phyloP scores from a whole-genome alignment of 2,797 vertebrate genomes.

The Melopsittacus undulatus region DNA sequence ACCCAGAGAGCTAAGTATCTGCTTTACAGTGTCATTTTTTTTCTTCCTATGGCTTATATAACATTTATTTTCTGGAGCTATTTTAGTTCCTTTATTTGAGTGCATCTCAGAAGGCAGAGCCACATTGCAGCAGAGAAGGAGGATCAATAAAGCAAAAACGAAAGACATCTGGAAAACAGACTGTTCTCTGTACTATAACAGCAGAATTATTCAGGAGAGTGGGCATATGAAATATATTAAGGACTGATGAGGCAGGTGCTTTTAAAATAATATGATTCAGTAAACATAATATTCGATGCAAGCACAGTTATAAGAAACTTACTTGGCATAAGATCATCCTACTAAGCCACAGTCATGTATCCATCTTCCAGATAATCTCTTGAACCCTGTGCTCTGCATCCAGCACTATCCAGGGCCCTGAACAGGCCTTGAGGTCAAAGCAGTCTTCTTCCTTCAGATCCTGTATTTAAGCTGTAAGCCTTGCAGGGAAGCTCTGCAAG shows the following conservation, averaged over 20 bases:
- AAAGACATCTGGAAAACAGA: background rate
- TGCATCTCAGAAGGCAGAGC: conserved; percentile 28
- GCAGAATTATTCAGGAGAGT: background rate
- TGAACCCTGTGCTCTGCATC: background rate
- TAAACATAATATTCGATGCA: background rate
- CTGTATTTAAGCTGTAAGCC: background rate
- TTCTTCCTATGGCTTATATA: background rate
- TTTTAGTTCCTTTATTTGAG: background rate
- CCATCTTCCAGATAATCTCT: background rate
- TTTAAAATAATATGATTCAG: background rate
- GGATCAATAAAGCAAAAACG: background rate
- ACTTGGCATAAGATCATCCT: background rate
- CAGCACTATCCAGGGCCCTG: background rate
- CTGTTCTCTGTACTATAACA: background rate
- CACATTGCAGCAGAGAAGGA: background rate
- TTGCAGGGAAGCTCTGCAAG: background rate
- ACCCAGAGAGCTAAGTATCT: background rate
- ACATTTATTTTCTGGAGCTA: conserved; percentile 3
- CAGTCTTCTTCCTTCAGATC: background rate
- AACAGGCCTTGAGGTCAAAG: background rate
- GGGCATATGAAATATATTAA: background rate
- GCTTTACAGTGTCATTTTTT: background rate
- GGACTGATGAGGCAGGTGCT: background rate
- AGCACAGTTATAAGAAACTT: background rate
- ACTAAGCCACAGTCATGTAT: background rate